Evolutionary conservation across 2,113 vertebrate genomes (phyloP), one percentile per base, ranked within the genome.

Genomic region (Pavo muticus): DNA sequence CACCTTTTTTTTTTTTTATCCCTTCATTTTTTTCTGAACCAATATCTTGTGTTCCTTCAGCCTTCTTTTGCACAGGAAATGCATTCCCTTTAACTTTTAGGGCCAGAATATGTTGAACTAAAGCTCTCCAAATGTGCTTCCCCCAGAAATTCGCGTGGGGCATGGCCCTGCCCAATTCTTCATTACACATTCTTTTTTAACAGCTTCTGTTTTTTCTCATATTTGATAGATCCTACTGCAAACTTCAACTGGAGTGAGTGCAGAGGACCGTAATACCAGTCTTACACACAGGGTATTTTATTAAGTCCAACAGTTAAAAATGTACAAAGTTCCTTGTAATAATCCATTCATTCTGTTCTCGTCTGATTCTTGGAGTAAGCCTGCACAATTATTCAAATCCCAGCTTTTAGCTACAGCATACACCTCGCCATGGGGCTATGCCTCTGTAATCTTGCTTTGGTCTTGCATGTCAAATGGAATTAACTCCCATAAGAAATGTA

Each of bases 311-410:
- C 98, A 98, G 98, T 99, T 98, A 98, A 98, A 99, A 98, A 98
- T 97, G 97, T 98, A 98, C 98, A 98, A 98, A 99, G 98, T 99
- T 99, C 98, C 98, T 98, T 98, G 98, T 98, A 98, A 99, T 99
- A 99, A 99, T 99, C 99, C 98, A 99, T 99, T 99, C 98, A 99
- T 99, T 99, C 98, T 99, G 99, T 99, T 99, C 98, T 99, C 91
- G 98, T 98, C 98, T 99, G 98, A 99, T 99, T 99, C 98, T 98
- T 97, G 98, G 98, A 97, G 98, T 99, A 99, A 99, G 99, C 98
- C 98, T 99, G 98, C 98, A 99, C 98, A 99, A 99, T 99, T 99
- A 99, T 99, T 99, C 98, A 99, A 99, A 99, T 99, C 99, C 98
- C 97, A 98, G 98, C 99, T 99, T 99, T 99, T 99, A 99, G 99